Conservation (phyloP, 2,113 vertebrate genomes). For the Geococcyx californianus region DNA sequence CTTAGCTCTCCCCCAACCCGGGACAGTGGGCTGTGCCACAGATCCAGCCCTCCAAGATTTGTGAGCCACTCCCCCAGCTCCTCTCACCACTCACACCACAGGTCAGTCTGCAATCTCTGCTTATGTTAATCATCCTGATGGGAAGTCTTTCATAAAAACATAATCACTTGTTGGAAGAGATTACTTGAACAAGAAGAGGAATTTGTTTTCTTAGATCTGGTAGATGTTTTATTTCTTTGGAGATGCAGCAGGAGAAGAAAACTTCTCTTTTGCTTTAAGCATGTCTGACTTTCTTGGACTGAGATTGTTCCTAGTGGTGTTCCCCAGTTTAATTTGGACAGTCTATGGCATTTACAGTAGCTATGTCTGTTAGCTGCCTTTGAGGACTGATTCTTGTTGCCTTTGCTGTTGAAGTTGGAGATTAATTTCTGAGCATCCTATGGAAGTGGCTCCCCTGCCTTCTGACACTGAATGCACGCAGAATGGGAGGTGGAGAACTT, state of each 20-base stretch:
- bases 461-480: not conserved
- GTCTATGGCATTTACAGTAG: not conserved
- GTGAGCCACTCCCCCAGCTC: conserved; percentile 63
- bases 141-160: not conserved
- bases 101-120: conserved; percentile 68
- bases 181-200: not conserved
- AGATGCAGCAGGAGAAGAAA: not conserved
- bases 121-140: accelerated
- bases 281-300: not conserved
- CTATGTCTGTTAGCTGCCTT: not conserved
- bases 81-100: conserved; percentile 64
- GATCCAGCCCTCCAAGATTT: conserved; percentile 29
- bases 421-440: not conserved
- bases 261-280: not conserved
- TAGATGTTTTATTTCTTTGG: not conserved
- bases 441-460: not conserved
- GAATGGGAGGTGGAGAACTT: not conserved
- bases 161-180: not conserved
- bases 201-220: not conserved
- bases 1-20: conserved; percentile 71
- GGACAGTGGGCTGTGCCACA: conserved; percentile 49
- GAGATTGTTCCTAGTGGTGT: not conserved
- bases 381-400: not conserved
- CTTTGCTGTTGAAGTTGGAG: not conserved
- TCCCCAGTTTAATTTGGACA: not conserved